A percentile compares a stretch with the other conserved stretches of the same genome.
Conservation (phyloP, 1,140 invertebrate genomes). For the Hestina assimilis region DNA sequence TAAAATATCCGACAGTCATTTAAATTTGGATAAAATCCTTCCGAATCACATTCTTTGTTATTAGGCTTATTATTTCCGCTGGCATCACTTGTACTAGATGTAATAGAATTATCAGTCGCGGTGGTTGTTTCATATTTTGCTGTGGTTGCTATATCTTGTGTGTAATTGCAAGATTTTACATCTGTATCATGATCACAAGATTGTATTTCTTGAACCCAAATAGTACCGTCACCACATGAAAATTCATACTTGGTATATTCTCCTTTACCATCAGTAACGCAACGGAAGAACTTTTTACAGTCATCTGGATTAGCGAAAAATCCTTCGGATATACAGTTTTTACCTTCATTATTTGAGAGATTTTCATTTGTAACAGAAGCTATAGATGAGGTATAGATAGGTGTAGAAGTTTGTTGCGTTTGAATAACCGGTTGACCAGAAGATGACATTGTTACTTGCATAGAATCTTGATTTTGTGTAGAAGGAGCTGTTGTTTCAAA, state of each 20-base stretch:
- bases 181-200: conserved; percentile 84
- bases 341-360: conserved; percentile 1
- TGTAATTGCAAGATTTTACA: conserved; percentile 53
- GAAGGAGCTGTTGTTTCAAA: background rate
- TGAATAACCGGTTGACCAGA: background rate
- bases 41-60: conserved; percentile 50
- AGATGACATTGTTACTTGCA: background rate
- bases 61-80: conserved; percentile 7
- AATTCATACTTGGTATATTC: conserved; percentile 83
- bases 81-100: background rate
- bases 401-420: background rate
- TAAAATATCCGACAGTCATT: conserved; percentile 84
- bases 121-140: conserved; percentile 9
- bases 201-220: conserved; percentile 84
- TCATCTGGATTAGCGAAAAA: conserved; percentile 83
- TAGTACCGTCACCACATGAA: conserved; percentile 84
- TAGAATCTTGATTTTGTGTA: background rate
- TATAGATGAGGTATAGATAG: background rate
- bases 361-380: background rate
- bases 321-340: conserved; percentile 79
- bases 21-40: conserved; percentile 82
- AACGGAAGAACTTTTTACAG: conserved; percentile 89
- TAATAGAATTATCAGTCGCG: conserved; percentile 6
- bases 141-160: conserved; percentile 22
- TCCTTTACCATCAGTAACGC: conserved; percentile 81